phyloP scores from a whole-genome alignment of 1,140 invertebrate species.

The Bombus affinis region DNA sequence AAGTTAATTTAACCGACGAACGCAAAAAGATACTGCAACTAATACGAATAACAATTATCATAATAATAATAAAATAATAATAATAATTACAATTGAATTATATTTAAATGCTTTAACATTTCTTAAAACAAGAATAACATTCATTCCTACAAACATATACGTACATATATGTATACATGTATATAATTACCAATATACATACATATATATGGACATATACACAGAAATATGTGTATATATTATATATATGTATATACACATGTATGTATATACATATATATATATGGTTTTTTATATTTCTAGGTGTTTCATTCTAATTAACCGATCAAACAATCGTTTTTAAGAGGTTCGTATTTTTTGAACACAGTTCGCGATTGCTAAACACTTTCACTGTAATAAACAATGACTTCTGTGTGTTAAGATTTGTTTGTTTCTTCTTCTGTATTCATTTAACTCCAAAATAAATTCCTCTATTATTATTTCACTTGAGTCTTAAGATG shows the following conservation, averaged over 20 bases:
- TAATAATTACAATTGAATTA: slow-evolving; percentile 65
- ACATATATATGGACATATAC: slow-evolving; percentile 19
- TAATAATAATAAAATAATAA: slow-evolving; percentile 41
- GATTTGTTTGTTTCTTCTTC: slow-evolving; percentile 16
- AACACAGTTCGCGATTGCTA: slow-evolving; percentile 50
- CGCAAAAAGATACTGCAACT: slow-evolving; percentile 8
- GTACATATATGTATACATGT: slow-evolving; percentile 22
- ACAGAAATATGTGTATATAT: slow-evolving; percentile 20
- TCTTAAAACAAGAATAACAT: slow-evolving; percentile 59
- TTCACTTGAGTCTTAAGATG: slow-evolving; percentile 96
- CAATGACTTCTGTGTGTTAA: slow-evolving; percentile 27
- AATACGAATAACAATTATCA: slow-evolving; percentile 19
- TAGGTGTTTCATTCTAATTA: slow-evolving; percentile 33
- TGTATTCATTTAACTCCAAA: slow-evolving; percentile 25
- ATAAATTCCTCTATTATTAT: slow-evolving; percentile 79
- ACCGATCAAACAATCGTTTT: slow-evolving; percentile 41
- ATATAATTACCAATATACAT: slow-evolving; percentile 46
- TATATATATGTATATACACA: slow-evolving; percentile 16
- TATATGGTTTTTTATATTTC: slow-evolving; percentile 17
- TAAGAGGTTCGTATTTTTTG: slow-evolving; percentile 38
- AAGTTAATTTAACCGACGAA: background rate
- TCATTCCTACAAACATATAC: slow-evolving; percentile 59
- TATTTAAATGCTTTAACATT: slow-evolving; percentile 64
- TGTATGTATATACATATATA: slow-evolving; percentile 5
- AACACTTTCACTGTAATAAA: slow-evolving; percentile 53